These are phyloP conservation scores for Hedya salicella DNA, from an alignment of 2,888 invertebrate genomes.

Conservation along the genomic window DNA sequence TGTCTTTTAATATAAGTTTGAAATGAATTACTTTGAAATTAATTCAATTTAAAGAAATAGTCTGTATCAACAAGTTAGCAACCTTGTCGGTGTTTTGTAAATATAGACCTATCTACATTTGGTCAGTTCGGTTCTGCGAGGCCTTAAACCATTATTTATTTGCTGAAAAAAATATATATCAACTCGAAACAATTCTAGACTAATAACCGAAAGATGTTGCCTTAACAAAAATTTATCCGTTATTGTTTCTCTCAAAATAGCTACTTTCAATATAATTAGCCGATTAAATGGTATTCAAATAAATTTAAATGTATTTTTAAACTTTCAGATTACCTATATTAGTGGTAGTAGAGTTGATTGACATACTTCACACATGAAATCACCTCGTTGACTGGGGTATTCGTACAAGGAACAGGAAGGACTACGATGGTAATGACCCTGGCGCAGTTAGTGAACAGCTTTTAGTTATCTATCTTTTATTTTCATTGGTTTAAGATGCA, in stretches of 20 bases:
- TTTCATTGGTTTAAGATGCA: slow-evolving; percentile 19
- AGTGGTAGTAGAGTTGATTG: too few relatives aligned
- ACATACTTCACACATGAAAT: not conserved
- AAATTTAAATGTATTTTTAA: too few relatives aligned
- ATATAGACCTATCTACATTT: slow-evolving; percentile 6
- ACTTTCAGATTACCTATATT: too few relatives aligned
- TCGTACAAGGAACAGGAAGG: slow-evolving; percentile 39
- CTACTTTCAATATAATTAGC: too few relatives aligned
- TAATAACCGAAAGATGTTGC: slow-evolving; percentile 3
- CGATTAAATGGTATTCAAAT: too few relatives aligned
- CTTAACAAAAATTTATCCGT: not conserved
- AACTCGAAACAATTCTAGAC: slow-evolving; percentile 13
- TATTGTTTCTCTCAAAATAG: not conserved
- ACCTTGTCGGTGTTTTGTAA: slow-evolving; percentile 24
- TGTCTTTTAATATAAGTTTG: too few relatives aligned
- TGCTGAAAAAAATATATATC: slow-evolving; percentile 18
- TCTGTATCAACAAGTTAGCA: not conserved
- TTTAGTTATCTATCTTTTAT: slow-evolving; percentile 34
- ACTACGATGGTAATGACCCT: slow-evolving; percentile 18
- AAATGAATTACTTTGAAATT: too few relatives aligned
- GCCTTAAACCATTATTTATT: slow-evolving; percentile 28
- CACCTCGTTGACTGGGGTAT: slow-evolving; percentile 15
- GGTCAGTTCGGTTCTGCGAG: not conserved
- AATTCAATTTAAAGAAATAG: too few relatives aligned
- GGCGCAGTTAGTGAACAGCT: slow-evolving; percentile 28